Evolutionary conservation across 2,797 vertebrate species (phyloP).

Genomic region (Lemur catta): DNA sequence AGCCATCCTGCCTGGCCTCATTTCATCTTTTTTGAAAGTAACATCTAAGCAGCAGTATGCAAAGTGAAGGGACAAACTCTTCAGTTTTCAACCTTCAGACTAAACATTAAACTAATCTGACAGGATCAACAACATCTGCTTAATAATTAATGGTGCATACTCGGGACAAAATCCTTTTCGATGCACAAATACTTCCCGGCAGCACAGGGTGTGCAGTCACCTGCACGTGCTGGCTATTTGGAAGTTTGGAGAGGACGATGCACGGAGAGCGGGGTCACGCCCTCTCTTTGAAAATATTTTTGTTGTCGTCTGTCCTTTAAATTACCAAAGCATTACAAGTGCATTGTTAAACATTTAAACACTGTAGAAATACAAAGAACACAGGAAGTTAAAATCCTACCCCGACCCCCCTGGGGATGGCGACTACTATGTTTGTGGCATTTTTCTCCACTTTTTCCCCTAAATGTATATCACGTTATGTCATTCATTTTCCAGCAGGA

Average conservation of each 20-base stretch:
- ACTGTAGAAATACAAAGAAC: background rate
- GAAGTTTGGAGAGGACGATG: too few relatives aligned
- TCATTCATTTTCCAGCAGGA: background rate
- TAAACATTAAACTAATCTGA: constrained; percentile 20
- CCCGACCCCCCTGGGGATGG: background rate
- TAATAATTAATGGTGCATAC: constrained; percentile 45
- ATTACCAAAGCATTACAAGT: too few relatives aligned
- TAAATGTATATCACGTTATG: background rate
- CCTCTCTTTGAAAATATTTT: too few relatives aligned
- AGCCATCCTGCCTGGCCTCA: too few relatives aligned
- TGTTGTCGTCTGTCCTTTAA: too few relatives aligned
- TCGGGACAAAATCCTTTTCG: background rate
- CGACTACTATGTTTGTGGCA: background rate
- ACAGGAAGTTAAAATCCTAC: background rate
- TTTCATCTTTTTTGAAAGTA: background rate
- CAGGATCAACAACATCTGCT: background rate
- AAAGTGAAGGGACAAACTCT: background rate
- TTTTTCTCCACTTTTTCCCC: background rate
- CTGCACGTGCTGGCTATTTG: too few relatives aligned
- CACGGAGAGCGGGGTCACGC: too few relatives aligned
- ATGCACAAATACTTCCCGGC: background rate
- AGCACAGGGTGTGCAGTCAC: too few relatives aligned
- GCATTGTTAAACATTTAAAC: background rate
- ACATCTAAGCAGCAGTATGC: background rate
- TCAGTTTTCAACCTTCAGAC: background rate